These are phyloP conservation scores for Mesocentrotus franciscanus DNA, from an alignment of 53 echinoderm and acorn worm species.

Conservation along the genomic window DNA sequence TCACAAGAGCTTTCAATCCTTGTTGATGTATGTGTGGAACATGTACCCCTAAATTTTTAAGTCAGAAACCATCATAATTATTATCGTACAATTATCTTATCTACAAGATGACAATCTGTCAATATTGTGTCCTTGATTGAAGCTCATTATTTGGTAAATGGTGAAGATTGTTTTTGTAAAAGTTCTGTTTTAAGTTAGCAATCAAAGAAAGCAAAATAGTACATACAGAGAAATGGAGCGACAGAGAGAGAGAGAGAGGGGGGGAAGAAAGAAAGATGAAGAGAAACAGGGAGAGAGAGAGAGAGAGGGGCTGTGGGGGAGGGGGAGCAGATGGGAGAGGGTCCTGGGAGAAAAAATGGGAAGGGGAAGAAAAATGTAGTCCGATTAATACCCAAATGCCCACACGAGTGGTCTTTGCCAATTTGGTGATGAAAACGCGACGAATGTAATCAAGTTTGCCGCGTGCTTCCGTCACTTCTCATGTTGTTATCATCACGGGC, in stretches of 20 bases:
- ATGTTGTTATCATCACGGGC: slow-evolving; percentile 40
- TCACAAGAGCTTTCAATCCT: too few relatives aligned
- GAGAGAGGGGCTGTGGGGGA: background rate
- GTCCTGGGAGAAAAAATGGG: background rate
- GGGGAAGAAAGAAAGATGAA: background rate
- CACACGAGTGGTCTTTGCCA: slow-evolving; percentile 35
- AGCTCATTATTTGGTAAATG: background rate
- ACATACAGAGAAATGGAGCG: background rate
- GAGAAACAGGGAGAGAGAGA: background rate
- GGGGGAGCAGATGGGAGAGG: background rate
- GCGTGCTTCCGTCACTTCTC: slow-evolving; percentile 52
- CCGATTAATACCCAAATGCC: background rate
- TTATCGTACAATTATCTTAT: too few relatives aligned
- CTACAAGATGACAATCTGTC: too few relatives aligned
- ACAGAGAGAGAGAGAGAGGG: background rate
- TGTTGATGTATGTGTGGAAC: too few relatives aligned
- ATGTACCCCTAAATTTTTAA: too few relatives aligned
- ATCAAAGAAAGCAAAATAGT: background rate
- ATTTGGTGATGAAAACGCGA: slow-evolving; percentile 36
- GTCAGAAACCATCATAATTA: too few relatives aligned
- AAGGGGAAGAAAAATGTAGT: background rate
- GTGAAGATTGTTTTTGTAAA: background rate
- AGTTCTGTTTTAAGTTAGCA: background rate
- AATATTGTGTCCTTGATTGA: too few relatives aligned
- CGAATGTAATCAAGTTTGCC: slow-evolving; percentile 50